Conservation (phyloP, 35 echinoderm and acorn worm genomes). For the Chiridota heheva region DNA sequence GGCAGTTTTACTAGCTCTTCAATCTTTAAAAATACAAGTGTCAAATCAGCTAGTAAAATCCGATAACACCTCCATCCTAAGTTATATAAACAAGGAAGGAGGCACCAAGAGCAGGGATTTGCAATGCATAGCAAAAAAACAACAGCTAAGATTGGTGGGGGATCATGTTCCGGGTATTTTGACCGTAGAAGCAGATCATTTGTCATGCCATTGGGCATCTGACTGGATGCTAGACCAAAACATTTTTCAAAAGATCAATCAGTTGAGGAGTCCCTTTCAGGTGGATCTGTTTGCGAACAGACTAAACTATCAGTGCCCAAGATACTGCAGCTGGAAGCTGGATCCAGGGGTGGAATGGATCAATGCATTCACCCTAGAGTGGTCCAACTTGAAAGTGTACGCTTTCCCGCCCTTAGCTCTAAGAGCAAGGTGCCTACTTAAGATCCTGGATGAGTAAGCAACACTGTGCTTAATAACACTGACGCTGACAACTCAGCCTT, state of each 20-base stretch:
- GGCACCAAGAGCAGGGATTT: conserved; percentile 13
- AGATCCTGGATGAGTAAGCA: conserved; percentile 1
- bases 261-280: background rate
- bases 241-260: background rate
- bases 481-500: conserved; percentile 11
- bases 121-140: background rate
- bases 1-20: conserved; percentile 15
- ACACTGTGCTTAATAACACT: background rate
- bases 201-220: conserved; percentile 9
- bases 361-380: conserved; percentile 9
- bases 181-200: conserved; percentile 26
- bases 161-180: conserved; percentile 27
- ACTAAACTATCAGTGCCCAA: background rate
- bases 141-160: conserved; percentile 19
- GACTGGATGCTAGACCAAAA: conserved; percentile 11
- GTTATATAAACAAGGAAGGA: conserved; percentile 36
- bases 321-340: conserved; percentile 20
- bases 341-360: background rate
- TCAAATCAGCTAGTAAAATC: conserved; percentile 13
- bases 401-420: background rate
- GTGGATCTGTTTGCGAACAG: conserved; percentile 20
- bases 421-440: background rate
- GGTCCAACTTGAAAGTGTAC: background rate
- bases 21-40: conserved; percentile 4
- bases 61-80: conserved; percentile 19